Evolutionary conservation across 2,888 invertebrate species (phyloP), one percentile per base, ranked within the genome.

Genomic region (Oscheius sp.): DNA sequence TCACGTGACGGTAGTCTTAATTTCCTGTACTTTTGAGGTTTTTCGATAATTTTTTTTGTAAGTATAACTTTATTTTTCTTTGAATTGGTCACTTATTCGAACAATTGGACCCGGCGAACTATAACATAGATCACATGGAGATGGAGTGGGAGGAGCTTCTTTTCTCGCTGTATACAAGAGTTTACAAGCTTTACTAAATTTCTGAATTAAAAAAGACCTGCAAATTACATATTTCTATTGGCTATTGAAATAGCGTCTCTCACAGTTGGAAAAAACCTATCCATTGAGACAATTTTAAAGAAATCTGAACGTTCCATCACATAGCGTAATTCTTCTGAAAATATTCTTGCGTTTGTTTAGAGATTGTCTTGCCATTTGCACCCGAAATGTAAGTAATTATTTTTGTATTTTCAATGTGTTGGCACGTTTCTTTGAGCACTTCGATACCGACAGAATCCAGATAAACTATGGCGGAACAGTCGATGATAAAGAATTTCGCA

Each of bases 171-270:
- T 55, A 31, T 12, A 29, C 5, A 55, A 23, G 3, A 55, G 15
- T 12, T 17, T 27, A 61, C 61, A 61, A 6, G 61, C 61, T 12
- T 42, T 45, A 25, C 61, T 61, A n/a, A n/a, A n/a, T n/a, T 25
- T 3, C 25, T 39, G 4, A 2, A 6, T 39, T 37, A 6, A 3
- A 42, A 15, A 1, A 5, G 1, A 17, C 12, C 12, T 6, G 23
- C 8, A 20, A 0, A 23, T 27, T 61, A 45, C 61, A 45, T 27
- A 27, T 61, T 61, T 27, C 61, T 25, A 25, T 61, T 61, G 12
- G 64, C 64, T 29, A 55, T 66, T 0, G 66, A 53, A 31, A 66
- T 66, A 5, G 66, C 66, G 39, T 66, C 66, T 42, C 57, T 46
- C 2, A 66, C 50, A 1, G 66, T 27, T 10, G 66, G 66, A 46